Base-by-base conservation (phyloP, 2,888 invertebrate species). In the Suillia variegata region DNA sequence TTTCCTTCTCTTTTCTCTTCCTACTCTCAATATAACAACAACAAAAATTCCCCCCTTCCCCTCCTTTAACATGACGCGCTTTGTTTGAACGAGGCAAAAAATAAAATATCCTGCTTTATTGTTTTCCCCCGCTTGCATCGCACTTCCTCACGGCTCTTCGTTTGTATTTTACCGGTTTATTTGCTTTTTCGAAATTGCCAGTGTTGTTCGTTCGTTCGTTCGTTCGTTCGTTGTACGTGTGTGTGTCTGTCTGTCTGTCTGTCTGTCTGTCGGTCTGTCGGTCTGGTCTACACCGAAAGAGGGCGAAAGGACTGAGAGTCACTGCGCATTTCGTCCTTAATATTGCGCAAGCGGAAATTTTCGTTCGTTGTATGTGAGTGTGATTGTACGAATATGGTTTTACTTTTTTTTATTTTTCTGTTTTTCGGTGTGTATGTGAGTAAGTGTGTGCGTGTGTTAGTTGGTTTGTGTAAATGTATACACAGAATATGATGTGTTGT, bases 41-140 rank as follows among this genome's bases (percentile, higher is more conserved):
- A 8, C 31, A 31, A 31, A 31, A 6, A 31, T 6, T 13, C 38
- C 12, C 38, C 38, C 20, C 20, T 34, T 48, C 18, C 38, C 47
- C 24, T 12, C 55, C n/a, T n/a, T 17, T 2, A 48, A 26, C 18
- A 31, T 34, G 38, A 45, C 45, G 22, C 24, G 33, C 42, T 38
- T 33, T 34, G 22, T 38, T 22, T 42, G 33, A 18, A 42, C 53
- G 22, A 47, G 15, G 34, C 54, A 52, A 52, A 70, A n/a, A 73
- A 73, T 73, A 71, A 73, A 73, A 73, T 73, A 73, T 73, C 72
- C 74, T 73, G 75, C 67, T 73, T 45, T 45, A 45, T 18, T 45
- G 45, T 45, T 45, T 45, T 8, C 45, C 17, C 5, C 38, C 13
- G n/a, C n/a, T n/a, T n/a, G n/a, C n/a, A n/a, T n/a, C n/a, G n/a